Percentiles rank a stretch among this genome's conserved stretches.
Conservation (phyloP, 2,113 vertebrate genomes). For the Peromyscus polionotus region DNA sequence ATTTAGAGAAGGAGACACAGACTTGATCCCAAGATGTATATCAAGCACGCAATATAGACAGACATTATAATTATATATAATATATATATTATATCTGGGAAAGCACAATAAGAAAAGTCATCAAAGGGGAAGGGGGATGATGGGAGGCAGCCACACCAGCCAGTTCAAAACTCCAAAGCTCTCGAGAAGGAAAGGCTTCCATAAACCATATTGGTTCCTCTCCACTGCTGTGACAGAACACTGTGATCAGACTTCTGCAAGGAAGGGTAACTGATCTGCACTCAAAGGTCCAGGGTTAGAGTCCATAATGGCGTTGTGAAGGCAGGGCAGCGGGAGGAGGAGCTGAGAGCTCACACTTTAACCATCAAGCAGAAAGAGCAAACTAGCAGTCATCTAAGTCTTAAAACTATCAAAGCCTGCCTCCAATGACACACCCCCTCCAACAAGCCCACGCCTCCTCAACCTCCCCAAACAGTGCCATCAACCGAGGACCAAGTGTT, state of each 20-base stretch:
- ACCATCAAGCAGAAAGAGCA: neutral
- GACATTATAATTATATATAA: neutral
- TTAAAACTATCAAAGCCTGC: too few species aligned
- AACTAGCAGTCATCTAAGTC: neutral
- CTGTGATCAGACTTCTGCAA: neutral
- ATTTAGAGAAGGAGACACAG: neutral
- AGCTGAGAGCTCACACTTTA: neutral
- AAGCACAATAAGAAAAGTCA: neutral
- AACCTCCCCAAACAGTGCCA: neutral
- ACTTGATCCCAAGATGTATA: neutral
- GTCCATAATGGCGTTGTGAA: neutral
- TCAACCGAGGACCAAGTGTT: neutral
- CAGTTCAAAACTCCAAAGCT: neutral
- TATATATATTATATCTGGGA: neutral
- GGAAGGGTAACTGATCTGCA: neutral
- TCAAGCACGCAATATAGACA: neutral
- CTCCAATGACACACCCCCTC: neutral
- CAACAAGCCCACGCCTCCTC: neutral
- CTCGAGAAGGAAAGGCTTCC: neutral
- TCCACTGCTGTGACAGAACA: neutral
- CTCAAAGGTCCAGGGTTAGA: neutral
- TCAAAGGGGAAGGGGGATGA: too few species aligned
- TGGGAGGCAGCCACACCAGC: neutral
- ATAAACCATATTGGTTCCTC: neutral
- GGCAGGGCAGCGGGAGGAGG: neutral